Base-by-base conservation (phyloP, 2,113 vertebrate species). In the Gadus macrocephalus region DNA sequence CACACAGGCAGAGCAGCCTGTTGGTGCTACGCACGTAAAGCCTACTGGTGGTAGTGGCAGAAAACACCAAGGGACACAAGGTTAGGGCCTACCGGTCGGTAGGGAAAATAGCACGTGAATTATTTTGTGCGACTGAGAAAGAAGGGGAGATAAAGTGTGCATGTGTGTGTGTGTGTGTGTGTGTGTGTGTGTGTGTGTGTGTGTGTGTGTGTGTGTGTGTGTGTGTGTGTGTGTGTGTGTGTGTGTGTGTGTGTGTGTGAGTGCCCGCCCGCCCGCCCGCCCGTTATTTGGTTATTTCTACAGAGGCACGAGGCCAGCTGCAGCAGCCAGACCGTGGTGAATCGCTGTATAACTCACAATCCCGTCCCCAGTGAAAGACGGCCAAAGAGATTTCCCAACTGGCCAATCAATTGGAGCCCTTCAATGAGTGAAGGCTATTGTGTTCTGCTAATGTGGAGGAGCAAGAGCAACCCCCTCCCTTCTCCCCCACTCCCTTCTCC, bases 281-380 rank as follows among this genome's bases (percentile, higher is more conserved):
- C 58, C n/a, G 16, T 60, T 49, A 17, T 35, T 35, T 67, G 49
- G 15, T 56, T 19, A 68, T 58, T 68, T 58, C 62, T 58, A 28
- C 17, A 15, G 53, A 27, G 66, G 67, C 55, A 58, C 67, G 53
- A 68, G 67, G 55, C 67, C 67, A 68, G 67, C 67, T 68, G 67
- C 67, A 35, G 67, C 28, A 15, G 42, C 4, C 17, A 66, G 64
- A 65, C 15, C 28, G 67, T 68, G 67, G 25, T 56, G 27, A 68
- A 68, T 68, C 19, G 65, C 38, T 66, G 38, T 53, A 22, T 66
- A 22, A 66, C 22, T n/a, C 25, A 56, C 49, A 68, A 59, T 59
- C 67, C 56, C 53, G 56, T 27, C 16, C 19, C 49, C 67, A n/a
- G 15, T 56, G 27, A 68, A 68, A 56, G 67, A 68, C 53, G 19